phyloP scores from a whole-genome alignment of 2,113 vertebrate genomes.

The Malaclemys terrapin region DNA sequence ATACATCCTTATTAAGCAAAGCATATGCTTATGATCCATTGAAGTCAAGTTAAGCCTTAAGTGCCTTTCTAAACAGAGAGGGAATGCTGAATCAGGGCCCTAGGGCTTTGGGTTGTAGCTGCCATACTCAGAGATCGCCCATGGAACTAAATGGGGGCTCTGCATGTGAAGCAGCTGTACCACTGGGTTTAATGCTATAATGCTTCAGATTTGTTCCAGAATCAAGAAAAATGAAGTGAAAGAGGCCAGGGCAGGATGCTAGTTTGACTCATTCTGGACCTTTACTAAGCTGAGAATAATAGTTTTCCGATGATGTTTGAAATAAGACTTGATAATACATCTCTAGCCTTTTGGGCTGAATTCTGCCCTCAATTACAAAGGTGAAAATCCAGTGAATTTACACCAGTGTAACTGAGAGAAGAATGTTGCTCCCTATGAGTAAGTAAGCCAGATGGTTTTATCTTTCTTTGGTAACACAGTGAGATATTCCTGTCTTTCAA shows the following conservation, averaged over 20 bases:
- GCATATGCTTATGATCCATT: not conserved
- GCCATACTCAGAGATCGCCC: not conserved
- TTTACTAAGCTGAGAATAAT: not conserved
- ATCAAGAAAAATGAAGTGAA: not conserved
- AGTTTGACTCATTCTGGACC: not conserved
- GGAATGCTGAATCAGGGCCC: not conserved
- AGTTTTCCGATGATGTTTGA: not conserved
- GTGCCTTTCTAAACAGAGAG: not conserved
- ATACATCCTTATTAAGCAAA: not conserved
- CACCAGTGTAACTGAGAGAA: not conserved
- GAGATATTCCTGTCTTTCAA: not conserved
- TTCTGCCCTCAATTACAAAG: not conserved
- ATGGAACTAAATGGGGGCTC: not conserved
- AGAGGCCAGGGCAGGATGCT: not conserved
- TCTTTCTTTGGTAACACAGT: not conserved
- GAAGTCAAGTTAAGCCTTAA: not conserved
- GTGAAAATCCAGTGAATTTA: not conserved
- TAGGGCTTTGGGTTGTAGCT: not conserved
- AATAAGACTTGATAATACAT: not conserved
- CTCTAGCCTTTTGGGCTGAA: not conserved
- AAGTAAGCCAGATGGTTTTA: not conserved
- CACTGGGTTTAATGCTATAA: accelerated
- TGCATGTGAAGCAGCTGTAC: accelerated
- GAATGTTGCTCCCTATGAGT: not conserved
- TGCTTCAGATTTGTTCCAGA: not conserved